Conservation (phyloP, 2,888 invertebrate species). For the Poecilus cupreus region DNA sequence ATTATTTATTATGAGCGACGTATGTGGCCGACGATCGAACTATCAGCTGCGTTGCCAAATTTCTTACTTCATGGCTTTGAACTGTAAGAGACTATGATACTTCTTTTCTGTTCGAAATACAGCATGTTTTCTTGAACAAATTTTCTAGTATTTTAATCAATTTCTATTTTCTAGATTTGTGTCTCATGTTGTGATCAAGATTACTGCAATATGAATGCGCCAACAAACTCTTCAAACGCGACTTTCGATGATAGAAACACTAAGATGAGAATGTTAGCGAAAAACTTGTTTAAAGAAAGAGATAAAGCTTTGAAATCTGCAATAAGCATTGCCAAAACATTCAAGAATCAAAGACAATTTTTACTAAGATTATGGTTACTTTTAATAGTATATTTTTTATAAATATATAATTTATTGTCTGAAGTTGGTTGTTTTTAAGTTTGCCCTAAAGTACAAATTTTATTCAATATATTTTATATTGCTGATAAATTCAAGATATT, state of each 20-base stretch:
- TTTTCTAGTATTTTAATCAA: neutral
- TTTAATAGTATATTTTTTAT: constrained; percentile 5
- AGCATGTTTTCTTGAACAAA: neutral
- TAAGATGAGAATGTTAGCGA: constrained; percentile 71
- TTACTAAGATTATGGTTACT: neutral
- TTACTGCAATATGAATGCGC: constrained; percentile 78
- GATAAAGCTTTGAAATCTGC: constrained; percentile 72
- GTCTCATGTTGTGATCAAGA: constrained; percentile 79
- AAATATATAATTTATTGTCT: neutral
- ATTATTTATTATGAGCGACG: too few relatives aligned
- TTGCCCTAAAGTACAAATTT: constrained; percentile 6
- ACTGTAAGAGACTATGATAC: too few relatives aligned
- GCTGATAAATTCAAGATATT: neutral
- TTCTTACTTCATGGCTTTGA: too few relatives aligned
- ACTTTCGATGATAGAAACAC: constrained; percentile 74
- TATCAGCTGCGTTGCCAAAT: too few relatives aligned
- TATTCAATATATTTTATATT: neutral
- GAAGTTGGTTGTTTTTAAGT: too few relatives aligned
- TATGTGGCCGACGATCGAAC: too few relatives aligned
- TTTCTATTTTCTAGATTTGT: constrained; percentile 75
- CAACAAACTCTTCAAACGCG: constrained; percentile 77
- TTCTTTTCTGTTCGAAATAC: too few relatives aligned
- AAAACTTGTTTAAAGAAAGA: constrained; percentile 70
- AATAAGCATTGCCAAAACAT: constrained; percentile 67
- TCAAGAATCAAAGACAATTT: constrained; percentile 15